These are phyloP conservation scores for Limonius californicus DNA, from an alignment of 1,140 invertebrate genomes.

Conservation along the genomic window DNA sequence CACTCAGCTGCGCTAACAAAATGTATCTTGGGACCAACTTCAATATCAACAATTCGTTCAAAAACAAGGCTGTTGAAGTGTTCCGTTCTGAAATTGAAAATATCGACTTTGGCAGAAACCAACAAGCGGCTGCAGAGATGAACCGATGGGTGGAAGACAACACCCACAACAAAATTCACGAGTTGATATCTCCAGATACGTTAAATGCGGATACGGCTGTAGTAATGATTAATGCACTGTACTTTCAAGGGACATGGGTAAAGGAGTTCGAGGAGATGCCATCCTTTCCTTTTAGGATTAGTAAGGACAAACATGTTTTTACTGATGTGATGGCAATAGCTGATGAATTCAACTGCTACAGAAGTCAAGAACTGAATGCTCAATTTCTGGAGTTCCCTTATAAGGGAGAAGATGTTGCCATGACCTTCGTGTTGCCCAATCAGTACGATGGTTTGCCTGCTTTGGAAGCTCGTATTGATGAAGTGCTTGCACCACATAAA, in stretches of 20 bases:
- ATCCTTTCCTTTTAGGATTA: no score
- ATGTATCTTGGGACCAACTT: conserved; percentile 52
- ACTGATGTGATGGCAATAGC: no score
- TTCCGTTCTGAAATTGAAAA: conserved; percentile 54
- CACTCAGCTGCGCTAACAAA: conserved; percentile 28
- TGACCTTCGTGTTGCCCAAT: conserved; percentile 60
- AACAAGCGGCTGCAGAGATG: conserved; percentile 50
- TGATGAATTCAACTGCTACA: no score
- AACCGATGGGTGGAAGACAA: conserved; percentile 70
- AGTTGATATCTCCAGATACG: conserved; percentile 57
- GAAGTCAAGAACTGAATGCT: conserved; percentile 48
- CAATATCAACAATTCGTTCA: conserved; percentile 25
- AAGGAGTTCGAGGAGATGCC: conserved; percentile 56
- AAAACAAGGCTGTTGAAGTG: conserved; percentile 42
- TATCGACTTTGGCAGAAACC: conserved; percentile 52
- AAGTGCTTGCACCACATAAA: background rate
- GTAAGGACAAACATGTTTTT: no score
- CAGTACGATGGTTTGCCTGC: background rate
- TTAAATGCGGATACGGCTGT: conserved; percentile 55
- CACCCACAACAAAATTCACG: conserved; percentile 68
- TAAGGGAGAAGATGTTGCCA: conserved; percentile 53
- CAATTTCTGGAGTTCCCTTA: conserved; percentile 59
- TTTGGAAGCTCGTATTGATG: background rate
- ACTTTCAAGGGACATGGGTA: conserved; percentile 69
- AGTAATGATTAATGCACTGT: conserved; percentile 77